Evolutionary conservation across 1,140 invertebrate species (phyloP), one percentile per base, ranked within the genome.

Genomic region (Bombus vancouverensis): DNA sequence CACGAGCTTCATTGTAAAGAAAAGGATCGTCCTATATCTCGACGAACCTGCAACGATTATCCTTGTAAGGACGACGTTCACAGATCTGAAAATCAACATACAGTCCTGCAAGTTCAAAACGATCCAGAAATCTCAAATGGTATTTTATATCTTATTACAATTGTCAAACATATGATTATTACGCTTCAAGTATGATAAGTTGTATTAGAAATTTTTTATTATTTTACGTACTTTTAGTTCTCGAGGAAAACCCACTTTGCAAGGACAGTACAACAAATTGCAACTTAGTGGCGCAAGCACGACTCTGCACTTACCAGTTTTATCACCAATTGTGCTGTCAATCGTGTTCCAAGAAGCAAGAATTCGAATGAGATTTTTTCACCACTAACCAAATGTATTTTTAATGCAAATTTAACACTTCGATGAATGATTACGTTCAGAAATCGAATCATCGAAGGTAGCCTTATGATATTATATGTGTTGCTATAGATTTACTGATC

Each of bases 261-360:
- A 95, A 96, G 71, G 98, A 98, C 92, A 97, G 96, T 90, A 96
- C 97, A 87, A 90, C 94, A 22, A 97, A 97, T 92, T 98, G 98
- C 92, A 95, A 96, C 79, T 95, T 98, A 85, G 97, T 98, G 0
- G 96, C 97, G 0, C 97, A 98, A 94, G 97, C 97, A 18, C 95
- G 97, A 68, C 96, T 98, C 1, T 98, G 98, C 93, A 96, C 96
- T 91, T 98, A 98, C 92, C 96, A 97, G 81, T 98, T 97, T 94
- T 98, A 98, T 94, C 96, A 96, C 57, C 96, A 96, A 62, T 97
- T 97, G 72, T 98, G 98, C 91, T 98, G 98, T 93, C 92, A 95
- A 37, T 97, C 97, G 37, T 98, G 97, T 90, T 92, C 91, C 18
- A 92, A 89, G 9, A 93, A 93, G 84, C 92, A 93, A 80, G 94